These are phyloP conservation scores for Porites rus DNA, from an alignment of 92 coral and sea anemone genomes.

Conservation along the genomic window DNA sequence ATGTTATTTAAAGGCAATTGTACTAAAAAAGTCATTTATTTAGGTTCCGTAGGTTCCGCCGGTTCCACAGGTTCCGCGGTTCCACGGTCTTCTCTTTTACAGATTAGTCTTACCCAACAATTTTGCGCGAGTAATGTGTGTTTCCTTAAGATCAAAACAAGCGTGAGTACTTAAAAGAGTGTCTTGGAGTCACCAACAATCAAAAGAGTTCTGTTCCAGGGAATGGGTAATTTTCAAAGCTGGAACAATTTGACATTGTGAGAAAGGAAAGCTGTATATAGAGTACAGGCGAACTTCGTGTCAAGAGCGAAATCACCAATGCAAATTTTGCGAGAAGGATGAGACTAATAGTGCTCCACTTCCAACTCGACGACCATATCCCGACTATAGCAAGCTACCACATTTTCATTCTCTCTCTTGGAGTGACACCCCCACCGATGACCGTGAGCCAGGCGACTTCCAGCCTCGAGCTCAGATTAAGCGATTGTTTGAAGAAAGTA, in stretches of 20 bases:
- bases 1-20: no score
- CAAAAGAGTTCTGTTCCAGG: conserved; percentile 53
- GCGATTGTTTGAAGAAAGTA: no score
- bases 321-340: background rate
- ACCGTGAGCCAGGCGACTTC: background rate
- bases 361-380: conserved; percentile 31
- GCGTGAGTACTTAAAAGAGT: conserved; percentile 41
- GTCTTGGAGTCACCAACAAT: conserved; percentile 42
- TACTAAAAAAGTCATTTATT: no score
- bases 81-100: no score
- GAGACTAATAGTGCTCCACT: background rate
- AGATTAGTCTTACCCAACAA: no score
- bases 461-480: background rate
- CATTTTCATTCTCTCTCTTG: conserved; percentile 28
- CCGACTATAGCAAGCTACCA: conserved; percentile 32
- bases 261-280: conserved; percentile 54
- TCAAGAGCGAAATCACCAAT: conserved; percentile 47
- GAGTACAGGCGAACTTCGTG: conserved; percentile 45
- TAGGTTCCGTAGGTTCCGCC: no score
- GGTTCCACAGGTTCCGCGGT: no score
- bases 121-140: no score
- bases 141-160: background rate
- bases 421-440: conserved; percentile 40
- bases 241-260: conserved; percentile 53
- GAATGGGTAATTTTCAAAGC: conserved; percentile 52